These are phyloP conservation scores for Rhinopomastus cyanomelas DNA, from an alignment of 2,113 vertebrate genomes.

Conservation along the genomic window DNA sequence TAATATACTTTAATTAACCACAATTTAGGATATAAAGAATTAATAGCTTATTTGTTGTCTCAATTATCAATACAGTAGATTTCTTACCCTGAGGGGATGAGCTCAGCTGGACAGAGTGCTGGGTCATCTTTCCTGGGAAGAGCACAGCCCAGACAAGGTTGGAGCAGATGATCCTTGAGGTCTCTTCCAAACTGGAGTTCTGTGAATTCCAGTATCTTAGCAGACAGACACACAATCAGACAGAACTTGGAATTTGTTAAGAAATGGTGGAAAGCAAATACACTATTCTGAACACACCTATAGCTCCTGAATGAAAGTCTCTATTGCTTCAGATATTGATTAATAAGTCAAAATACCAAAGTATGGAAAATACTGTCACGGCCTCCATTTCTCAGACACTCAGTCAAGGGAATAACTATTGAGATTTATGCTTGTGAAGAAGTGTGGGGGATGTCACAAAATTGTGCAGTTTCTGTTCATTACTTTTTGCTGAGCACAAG, in stretches of 20 bases:
- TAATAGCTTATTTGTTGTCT: not conserved
- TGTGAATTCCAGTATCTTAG: not conserved
- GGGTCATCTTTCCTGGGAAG: not conserved
- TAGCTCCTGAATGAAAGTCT: not conserved
- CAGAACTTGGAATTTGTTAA: not conserved
- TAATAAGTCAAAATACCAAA: not conserved
- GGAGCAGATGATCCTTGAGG: not conserved
- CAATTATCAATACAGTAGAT: not conserved
- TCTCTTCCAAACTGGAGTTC: not conserved
- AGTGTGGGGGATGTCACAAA: not conserved
- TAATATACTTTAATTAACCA: not conserved
- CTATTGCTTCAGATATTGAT: not conserved
- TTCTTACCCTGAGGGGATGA: not conserved
- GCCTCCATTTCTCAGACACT: not conserved
- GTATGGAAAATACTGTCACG: not conserved
- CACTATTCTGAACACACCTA: rapidly evolving
- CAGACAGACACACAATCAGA: not conserved
- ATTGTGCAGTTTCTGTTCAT: not conserved
- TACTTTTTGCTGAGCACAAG: not conserved
- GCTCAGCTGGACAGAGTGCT: not conserved
- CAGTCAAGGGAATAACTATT: not conserved
- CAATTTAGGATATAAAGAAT: not conserved
- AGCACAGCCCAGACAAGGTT: not conserved
- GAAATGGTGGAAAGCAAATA: not conserved
- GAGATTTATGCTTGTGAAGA: not conserved